Percentiles rank a stretch among this genome's conserved stretches.
These are phyloP conservation scores for Melanostigma gelatinosum DNA, from an alignment of 2,113 vertebrate species.

Conservation along the genomic window DNA sequence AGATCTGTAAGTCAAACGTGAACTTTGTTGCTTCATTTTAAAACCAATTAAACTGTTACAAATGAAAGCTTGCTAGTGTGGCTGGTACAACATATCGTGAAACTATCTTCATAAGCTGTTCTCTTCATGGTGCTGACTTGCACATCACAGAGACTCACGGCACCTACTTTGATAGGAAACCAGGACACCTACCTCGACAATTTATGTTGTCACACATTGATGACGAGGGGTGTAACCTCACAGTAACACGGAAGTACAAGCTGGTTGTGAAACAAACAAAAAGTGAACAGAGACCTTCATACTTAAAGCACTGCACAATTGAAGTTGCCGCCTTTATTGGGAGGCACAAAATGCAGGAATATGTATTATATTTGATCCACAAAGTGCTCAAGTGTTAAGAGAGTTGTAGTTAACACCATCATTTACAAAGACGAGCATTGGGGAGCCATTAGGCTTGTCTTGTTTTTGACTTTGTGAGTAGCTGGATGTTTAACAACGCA, in stretches of 20 bases:
- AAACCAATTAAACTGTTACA: background rate
- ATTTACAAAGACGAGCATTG: constrained; percentile 71
- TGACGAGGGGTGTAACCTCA: background rate
- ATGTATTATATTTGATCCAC: constrained; percentile 56
- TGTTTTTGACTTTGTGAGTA: constrained; percentile 74
- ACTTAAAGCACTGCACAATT: constrained; percentile 21
- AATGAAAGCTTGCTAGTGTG: background rate
- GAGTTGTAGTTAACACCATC: constrained; percentile 75
- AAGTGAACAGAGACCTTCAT: constrained; percentile 26
- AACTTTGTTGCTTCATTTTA: background rate
- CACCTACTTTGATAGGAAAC: background rate
- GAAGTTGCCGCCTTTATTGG: constrained; percentile 53
- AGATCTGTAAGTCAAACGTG: background rate
- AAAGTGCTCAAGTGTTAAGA: constrained; percentile 63
- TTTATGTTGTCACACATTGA: background rate
- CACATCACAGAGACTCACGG: background rate
- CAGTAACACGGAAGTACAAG: constrained; percentile 9
- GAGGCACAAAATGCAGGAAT: constrained; percentile 55
- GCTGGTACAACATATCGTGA: background rate
- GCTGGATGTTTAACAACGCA: constrained; percentile 60
- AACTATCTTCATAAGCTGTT: background rate
- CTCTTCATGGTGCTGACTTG: background rate
- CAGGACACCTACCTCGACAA: background rate
- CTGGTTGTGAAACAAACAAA: constrained; percentile 41
- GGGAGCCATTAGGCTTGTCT: constrained; percentile 79